phyloP scores from a whole-genome alignment of 2,797 vertebrate genomes.

The Pampus argenteus region DNA sequence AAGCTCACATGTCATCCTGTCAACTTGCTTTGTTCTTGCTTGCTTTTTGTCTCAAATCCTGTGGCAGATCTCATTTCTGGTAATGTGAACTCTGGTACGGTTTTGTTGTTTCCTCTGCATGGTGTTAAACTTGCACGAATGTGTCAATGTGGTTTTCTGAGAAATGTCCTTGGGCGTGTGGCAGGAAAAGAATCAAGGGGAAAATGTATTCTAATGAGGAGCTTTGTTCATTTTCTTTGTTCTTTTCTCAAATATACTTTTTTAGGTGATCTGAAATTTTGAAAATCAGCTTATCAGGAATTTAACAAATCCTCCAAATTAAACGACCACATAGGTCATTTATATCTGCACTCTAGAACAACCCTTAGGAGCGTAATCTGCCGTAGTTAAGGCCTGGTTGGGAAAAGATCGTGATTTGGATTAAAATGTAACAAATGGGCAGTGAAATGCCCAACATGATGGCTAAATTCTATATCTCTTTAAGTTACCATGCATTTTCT shows the following conservation, averaged over 20 bases:
- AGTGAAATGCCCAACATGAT: too few relatives aligned
- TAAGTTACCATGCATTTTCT: not conserved
- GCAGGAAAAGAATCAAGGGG: slow-evolving; percentile 14
- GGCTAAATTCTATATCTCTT: not conserved
- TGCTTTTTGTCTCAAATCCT: slow-evolving; percentile 61
- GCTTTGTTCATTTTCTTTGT: slow-evolving; percentile 2
- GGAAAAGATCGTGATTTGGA: too few relatives aligned
- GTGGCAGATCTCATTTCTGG: slow-evolving; percentile 61
- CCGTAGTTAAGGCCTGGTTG: too few relatives aligned
- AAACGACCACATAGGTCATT: too few relatives aligned
- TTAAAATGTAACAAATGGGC: too few relatives aligned
- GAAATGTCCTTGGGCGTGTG: slow-evolving; percentile 50
- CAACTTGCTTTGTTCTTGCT: slow-evolving; percentile 31
- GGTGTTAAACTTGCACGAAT: slow-evolving; percentile 33
- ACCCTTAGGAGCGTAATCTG: too few relatives aligned
- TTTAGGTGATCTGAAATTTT: too few relatives aligned
- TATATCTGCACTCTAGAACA: too few relatives aligned
- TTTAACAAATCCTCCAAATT: too few relatives aligned
- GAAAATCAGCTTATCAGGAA: slow-evolving; percentile 3
- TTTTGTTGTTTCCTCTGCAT: slow-evolving; percentile 61
- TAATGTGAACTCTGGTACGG: slow-evolving; percentile 50
- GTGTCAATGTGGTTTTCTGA: slow-evolving; percentile 71
- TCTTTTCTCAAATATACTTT: not conserved
- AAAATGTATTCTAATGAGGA: slow-evolving; percentile 32
- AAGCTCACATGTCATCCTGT: slow-evolving; percentile 43